Conservation (phyloP, 2,888 invertebrate species). For the Halictus ligatus region DNA sequence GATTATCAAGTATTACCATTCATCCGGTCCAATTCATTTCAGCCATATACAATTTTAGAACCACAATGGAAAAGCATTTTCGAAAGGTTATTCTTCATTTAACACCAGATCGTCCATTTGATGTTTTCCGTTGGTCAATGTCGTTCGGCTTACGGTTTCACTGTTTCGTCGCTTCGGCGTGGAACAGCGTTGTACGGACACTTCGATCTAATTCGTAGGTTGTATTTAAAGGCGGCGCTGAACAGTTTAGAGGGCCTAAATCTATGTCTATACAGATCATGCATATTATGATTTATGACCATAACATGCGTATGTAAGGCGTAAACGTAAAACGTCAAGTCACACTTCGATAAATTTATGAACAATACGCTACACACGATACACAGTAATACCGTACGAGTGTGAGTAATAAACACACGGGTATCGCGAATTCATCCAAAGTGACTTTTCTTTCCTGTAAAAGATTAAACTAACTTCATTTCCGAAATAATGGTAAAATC, state of each 20-base stretch:
- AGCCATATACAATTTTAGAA: too few species aligned
- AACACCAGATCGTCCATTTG: too few species aligned
- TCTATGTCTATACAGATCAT: neutral
- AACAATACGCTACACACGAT: neutral
- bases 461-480: constrained; percentile 1
- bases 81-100: too few species aligned
- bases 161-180: too few species aligned
- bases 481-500: constrained; percentile 54
- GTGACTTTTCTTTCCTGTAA: constrained; percentile 55
- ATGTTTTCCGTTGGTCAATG: too few species aligned
- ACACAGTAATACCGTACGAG: too few species aligned
- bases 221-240: neutral
- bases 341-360: constrained; percentile 39
- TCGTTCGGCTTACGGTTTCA: too few species aligned
- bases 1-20: too few species aligned
- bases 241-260: neutral
- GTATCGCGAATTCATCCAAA: neutral
- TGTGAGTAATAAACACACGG: neutral
- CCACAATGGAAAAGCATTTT: too few species aligned
- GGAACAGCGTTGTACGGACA: too few species aligned
- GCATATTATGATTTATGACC: neutral
- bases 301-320: neutral
- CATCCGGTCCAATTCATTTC: too few species aligned
- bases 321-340: constrained; percentile 26
- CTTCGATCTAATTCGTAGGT: too few species aligned